Evolutionary conservation across 2,113 vertebrate genomes (phyloP).

Genomic region (Psittacula cyanocephala): DNA sequence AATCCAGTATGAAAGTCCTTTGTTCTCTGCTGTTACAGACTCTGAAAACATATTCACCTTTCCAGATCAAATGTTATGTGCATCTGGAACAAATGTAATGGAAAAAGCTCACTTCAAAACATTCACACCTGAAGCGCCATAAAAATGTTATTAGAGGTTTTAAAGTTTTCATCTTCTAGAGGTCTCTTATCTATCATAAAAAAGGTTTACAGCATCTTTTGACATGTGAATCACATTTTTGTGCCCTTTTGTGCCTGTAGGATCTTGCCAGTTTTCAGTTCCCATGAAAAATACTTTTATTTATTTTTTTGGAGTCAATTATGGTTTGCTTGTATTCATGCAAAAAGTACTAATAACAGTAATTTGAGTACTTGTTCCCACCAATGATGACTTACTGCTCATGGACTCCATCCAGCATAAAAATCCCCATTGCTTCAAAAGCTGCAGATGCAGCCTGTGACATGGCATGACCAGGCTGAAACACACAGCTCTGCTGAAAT

Average conservation of each 20-base stretch:
- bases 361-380: conserved; percentile 3
- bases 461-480: not conserved
- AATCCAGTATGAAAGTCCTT: not conserved
- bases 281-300: not conserved
- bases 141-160: conserved; percentile 12
- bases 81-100: not conserved
- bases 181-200: not conserved
- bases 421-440: not conserved
- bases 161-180: not conserved
- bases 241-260: not conserved
- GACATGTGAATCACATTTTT: not conserved
- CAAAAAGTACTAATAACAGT: conserved; percentile 38
- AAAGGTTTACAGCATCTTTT: not conserved
- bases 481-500: not conserved
- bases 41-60: not conserved
- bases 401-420: not conserved
- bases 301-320: not conserved
- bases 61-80: not conserved
- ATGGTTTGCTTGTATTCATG: not conserved
- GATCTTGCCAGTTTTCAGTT: not conserved
- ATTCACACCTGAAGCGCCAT: not conserved
- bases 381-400: not conserved
- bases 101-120: not conserved
- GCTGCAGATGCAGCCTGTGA: not conserved
- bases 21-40: not conserved